Evolutionary conservation across 2,113 vertebrate genomes (phyloP).

Genomic region (Caretta caretta): DNA sequence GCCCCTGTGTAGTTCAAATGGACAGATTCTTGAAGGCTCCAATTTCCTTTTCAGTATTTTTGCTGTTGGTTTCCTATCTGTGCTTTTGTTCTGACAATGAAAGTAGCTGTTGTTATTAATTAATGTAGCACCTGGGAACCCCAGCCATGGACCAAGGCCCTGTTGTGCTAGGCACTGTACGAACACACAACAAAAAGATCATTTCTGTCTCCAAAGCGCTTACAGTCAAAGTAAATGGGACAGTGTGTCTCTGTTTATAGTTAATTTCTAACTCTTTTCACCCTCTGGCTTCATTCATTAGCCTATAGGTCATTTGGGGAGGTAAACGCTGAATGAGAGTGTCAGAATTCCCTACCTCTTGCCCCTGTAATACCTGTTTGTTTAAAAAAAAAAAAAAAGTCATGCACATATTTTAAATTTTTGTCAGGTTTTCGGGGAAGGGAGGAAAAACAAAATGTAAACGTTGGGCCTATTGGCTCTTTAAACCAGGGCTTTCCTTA

Average conservation of each 20-base stretch:
- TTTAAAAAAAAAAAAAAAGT: neutral
- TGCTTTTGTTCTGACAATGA: neutral
- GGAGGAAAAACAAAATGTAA: too few species aligned
- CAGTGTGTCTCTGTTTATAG: neutral
- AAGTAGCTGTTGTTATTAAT: neutral
- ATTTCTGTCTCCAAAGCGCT: neutral
- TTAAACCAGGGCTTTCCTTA: too few species aligned
- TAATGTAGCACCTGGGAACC: neutral
- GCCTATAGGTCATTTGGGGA: neutral
- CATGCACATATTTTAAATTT: neutral
- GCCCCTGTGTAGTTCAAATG: neutral
- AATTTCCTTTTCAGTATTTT: neutral
- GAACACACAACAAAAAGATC: neutral
- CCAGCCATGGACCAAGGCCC: neutral
- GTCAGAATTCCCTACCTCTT: neutral
- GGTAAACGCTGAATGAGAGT: neutral
- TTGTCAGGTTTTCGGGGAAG: too few species aligned
- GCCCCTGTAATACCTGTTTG: neutral
- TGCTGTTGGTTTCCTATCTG: neutral
- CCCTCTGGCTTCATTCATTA: neutral
- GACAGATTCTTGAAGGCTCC: neutral
- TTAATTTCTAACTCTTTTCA: neutral
- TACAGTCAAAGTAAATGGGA: neutral
- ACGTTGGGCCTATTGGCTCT: too few species aligned
- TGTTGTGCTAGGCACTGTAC: neutral